Base-by-base conservation (phyloP, 2,797 vertebrate species). In the Gymnothorax reevesii region DNA sequence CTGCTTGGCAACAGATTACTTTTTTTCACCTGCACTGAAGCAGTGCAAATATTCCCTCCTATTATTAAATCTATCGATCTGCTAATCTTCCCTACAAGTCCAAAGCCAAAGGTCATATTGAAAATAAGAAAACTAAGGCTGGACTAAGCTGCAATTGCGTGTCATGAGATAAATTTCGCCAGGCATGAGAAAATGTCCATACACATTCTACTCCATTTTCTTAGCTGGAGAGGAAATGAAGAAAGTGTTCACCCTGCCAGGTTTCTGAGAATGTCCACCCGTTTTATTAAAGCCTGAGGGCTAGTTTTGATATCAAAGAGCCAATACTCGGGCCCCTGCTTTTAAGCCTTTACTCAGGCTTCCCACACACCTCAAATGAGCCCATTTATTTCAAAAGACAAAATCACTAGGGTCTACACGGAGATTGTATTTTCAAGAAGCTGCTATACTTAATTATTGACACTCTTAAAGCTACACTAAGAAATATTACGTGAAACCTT, bases 41-140 rank as follows among this genome's bases (percentile, higher is more conserved):
- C 82, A 27, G 82, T 59, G 57, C 33, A 57, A 59, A 83, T 59
- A 59, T 57, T 55, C 25, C 82, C 27, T 33, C 25, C n/a, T 22
- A 59, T 83, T 22, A 25, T 83, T 33, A 59, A 55, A 59, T 57
- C 57, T 83, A 83, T 83, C 15, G 54, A 83, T 59, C 57, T 22
- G 57, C 8, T n/a, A 83, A 57, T 59, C 82, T 59, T 59, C 82
- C 20, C 54, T 27, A 33, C 82, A 57, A 77, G 73, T 42, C 73
- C 52, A 42, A 33, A 49, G 10, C 42, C 54, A 27, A 55, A 3
- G 10, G n/a, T 4, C 10, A 83, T 57, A 80, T n/a, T 13, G 17
- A 80, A 13, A 27, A 77, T 77, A 52, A 49, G 0, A 42, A 42
- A 52, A 22, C 33, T 0, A 17, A 52, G 73, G 33, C 54, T 62